These are phyloP conservation scores for Achlya flavicornis DNA, from an alignment of 2,888 invertebrate species.

Conservation along the genomic window DNA sequence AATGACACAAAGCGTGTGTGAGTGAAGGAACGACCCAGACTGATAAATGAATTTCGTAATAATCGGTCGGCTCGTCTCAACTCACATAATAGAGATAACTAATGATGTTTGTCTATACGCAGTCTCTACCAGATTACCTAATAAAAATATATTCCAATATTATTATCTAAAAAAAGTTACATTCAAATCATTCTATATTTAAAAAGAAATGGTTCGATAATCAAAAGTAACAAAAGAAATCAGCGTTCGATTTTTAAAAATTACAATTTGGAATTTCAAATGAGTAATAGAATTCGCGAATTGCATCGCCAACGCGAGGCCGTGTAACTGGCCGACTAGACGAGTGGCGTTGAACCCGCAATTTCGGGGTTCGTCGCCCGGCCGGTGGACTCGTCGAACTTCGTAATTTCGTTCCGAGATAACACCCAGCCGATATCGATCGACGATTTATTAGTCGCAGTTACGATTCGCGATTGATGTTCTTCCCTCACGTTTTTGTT, in stretches of 20 bases:
- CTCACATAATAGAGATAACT: slow-evolving; percentile 14
- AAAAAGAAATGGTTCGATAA: neutral
- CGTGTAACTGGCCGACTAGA: slow-evolving; percentile 28
- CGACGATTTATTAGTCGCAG: slow-evolving; percentile 39
- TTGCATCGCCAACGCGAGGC: slow-evolving; percentile 11
- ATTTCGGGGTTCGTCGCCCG: slow-evolving; percentile 54
- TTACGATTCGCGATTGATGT: slow-evolving; percentile 24
- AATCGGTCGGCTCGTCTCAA: slow-evolving; percentile 9
- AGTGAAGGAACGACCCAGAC: slow-evolving; percentile 12
- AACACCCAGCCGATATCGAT: slow-evolving; percentile 44
- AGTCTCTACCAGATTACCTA: neutral
- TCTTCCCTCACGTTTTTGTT: slow-evolving; percentile 19
- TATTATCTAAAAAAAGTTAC: too few relatives aligned
- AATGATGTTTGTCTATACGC: slow-evolving; percentile 4
- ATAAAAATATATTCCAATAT: neutral
- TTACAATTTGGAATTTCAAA: slow-evolving; percentile 1
- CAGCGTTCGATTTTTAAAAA: neutral
- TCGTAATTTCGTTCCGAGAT: slow-evolving; percentile 31
- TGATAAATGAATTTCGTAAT: slow-evolving; percentile 15
- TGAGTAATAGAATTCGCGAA: slow-evolving; percentile 13
- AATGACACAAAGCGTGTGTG: slow-evolving; percentile 4
- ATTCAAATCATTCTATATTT: too few relatives aligned
- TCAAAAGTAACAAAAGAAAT: neutral
- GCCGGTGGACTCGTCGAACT: slow-evolving; percentile 34
- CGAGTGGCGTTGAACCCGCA: slow-evolving; percentile 46